Conservation (phyloP, 2,113 vertebrate species). For the Mormyrus iriodes region DNA sequence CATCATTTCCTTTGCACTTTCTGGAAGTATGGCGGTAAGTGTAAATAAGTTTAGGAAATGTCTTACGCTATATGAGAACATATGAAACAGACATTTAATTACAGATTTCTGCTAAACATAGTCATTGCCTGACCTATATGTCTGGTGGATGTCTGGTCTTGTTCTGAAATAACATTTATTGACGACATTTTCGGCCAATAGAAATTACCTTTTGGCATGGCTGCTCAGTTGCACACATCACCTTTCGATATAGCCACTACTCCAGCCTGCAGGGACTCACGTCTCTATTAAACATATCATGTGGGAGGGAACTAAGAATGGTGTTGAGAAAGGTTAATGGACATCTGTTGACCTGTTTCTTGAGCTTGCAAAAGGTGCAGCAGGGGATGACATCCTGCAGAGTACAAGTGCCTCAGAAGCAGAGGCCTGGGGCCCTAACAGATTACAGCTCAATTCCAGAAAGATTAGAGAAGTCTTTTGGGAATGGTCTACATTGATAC, state of each 20-base stretch:
- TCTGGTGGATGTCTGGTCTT: background rate
- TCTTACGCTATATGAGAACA: background rate
- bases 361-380: background rate
- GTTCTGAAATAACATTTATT: background rate
- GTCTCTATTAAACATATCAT: background rate
- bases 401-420: background rate
- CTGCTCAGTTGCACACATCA: background rate
- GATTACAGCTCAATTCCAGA: background rate
- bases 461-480: background rate
- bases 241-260: background rate
- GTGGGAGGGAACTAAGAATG: background rate
- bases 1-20: background rate
- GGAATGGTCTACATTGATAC: background rate
- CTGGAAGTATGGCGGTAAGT: background rate
- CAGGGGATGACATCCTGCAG: background rate
- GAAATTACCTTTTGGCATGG: too few relatives aligned
- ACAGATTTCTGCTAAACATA: background rate
- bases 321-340: background rate
- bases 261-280: background rate
- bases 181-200: background rate
- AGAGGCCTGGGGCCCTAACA: background rate
- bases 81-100: background rate
- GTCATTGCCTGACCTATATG: background rate
- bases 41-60: background rate
- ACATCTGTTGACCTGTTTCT: background rate